Conservation (phyloP, 2,113 vertebrate genomes). For the Anhinga anhinga region DNA sequence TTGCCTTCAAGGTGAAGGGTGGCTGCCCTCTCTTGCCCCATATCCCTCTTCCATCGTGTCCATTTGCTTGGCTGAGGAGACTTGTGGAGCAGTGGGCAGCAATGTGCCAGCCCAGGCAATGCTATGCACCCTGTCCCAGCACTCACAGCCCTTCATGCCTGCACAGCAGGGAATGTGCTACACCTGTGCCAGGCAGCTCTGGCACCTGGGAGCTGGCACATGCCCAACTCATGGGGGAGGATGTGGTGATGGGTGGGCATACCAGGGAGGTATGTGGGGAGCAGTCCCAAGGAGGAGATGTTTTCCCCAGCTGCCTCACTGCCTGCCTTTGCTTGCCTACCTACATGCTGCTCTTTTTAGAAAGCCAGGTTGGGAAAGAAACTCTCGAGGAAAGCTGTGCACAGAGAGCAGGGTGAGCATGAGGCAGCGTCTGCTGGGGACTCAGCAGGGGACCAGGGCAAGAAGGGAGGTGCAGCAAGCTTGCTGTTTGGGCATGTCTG, state of each 20-base stretch:
- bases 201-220: accelerated
- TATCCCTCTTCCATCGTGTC: not conserved
- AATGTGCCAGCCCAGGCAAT: not conserved
- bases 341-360: not conserved
- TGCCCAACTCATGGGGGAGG: not conserved
- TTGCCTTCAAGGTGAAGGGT: not conserved
- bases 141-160: not conserved
- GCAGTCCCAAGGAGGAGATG: accelerated
- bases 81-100: not conserved
- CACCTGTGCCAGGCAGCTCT: not conserved
- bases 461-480: not conserved
- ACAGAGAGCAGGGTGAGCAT: not conserved
- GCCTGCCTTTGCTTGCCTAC: not conserved
- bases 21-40: not conserved
- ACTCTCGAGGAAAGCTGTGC: not conserved
- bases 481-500: not conserved
- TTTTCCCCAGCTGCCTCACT: not conserved
- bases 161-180: not conserved
- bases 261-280: accelerated
- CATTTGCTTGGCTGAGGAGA: not conserved
- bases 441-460: not conserved
- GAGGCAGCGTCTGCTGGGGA: not conserved
- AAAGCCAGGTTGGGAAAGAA: not conserved
- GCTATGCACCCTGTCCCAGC: accelerated
- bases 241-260: accelerated